phyloP scores from a whole-genome alignment of 2,797 vertebrate species.

The Danio kyathit region DNA sequence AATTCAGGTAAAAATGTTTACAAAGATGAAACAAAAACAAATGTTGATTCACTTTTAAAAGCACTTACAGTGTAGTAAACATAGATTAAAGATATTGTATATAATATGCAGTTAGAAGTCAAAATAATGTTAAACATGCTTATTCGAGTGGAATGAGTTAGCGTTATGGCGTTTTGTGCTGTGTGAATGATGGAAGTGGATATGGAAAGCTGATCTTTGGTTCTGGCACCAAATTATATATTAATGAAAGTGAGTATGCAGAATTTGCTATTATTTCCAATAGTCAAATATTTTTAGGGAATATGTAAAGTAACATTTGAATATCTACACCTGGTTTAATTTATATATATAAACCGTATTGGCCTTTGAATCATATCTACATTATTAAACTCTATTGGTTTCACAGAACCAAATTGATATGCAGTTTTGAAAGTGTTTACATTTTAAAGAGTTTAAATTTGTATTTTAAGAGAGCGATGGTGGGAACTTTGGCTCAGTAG shows the following conservation, averaged over 20 bases:
- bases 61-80: neutral
- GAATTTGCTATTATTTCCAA: neutral
- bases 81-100: neutral
- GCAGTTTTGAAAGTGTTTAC: too few relatives aligned
- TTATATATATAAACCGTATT: too few relatives aligned
- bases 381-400: too few relatives aligned
- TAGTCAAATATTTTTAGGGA: neutral
- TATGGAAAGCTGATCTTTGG: constrained; percentile 54
- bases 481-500: neutral
- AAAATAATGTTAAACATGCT: neutral
- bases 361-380: too few relatives aligned
- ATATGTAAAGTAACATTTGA: neutral
- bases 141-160: neutral
- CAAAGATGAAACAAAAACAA: neutral
- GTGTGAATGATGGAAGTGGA: constrained; percentile 54
- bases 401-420: too few relatives aligned
- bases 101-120: neutral
- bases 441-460: too few relatives aligned
- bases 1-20: constrained; percentile 31
- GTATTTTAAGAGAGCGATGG: too few relatives aligned
- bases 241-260: constrained; percentile 51
- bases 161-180: neutral
- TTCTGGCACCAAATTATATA: constrained; percentile 49
- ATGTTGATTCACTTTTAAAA: neutral
- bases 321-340: too few relatives aligned